Conservation (phyloP, 2,888 invertebrate species). For the Amphimallon solstitiale region DNA sequence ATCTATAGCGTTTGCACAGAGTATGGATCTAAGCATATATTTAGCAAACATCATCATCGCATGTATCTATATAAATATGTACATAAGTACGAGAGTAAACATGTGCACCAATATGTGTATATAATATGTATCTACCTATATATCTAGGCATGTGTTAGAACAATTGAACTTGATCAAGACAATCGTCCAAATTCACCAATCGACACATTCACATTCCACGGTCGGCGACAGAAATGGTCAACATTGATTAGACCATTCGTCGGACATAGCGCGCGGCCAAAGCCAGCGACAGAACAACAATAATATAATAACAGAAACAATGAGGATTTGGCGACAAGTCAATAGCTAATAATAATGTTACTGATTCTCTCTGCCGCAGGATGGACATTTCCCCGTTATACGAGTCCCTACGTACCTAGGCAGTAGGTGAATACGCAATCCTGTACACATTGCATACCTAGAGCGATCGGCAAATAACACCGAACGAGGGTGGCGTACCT, state of each 20-base stretch:
- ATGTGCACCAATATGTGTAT: neutral
- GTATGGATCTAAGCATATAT: no score
- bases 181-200: constrained; percentile 1
- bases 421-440: no score
- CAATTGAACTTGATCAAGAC: constrained; percentile 25
- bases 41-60: no score
- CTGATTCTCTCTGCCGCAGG: constrained; percentile 47
- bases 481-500: constrained; percentile 5
- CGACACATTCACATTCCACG: neutral
- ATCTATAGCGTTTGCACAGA: no score
- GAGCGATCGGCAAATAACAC: neutral
- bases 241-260: constrained; percentile 13
- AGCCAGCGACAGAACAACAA: constrained; percentile 51
- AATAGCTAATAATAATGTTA: constrained; percentile 54
- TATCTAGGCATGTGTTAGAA: constrained; percentile 1
- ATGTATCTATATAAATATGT: neutral
- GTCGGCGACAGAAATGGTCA: neutral
- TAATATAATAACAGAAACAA: constrained; percentile 53
- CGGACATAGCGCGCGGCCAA: constrained; percentile 41
- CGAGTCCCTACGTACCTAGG: constrained; percentile 22
- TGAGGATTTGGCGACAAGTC: constrained; percentile 52
- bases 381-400: constrained; percentile 46
- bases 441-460: no score
- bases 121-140: neutral
- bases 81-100: neutral